Conservation (phyloP, 2,888 invertebrate genomes). For the Kuschelorhynchus macadamiae region DNA sequence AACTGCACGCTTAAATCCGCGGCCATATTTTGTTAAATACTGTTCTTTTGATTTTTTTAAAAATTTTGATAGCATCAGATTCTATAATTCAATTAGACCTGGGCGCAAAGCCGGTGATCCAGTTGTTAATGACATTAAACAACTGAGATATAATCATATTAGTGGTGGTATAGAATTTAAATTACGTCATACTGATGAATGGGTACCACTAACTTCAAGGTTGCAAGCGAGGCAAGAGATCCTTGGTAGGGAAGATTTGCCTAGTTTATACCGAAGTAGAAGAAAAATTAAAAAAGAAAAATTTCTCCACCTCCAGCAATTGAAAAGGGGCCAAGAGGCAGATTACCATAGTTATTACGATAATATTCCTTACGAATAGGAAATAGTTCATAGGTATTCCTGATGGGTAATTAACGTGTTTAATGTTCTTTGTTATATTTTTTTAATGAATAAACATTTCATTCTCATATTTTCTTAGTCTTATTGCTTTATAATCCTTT, state of each 20-base stretch:
- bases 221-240: neutral
- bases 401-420: no score
- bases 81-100: constrained; percentile 9
- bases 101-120: constrained; percentile 19
- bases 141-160: neutral
- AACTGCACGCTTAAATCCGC: constrained; percentile 42
- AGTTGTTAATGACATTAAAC: neutral
- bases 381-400: no score
- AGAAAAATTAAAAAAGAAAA: constrained; percentile 16
- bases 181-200: neutral
- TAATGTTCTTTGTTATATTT: no score
- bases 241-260: neutral
- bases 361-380: no score
- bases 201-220: neutral
- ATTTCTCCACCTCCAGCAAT: neutral
- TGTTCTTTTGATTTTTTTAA: constrained; percentile 20
- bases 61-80: constrained; percentile 8
- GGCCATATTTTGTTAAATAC: constrained; percentile 49
- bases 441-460: no score
- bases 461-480: no score
- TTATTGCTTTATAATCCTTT: no score
- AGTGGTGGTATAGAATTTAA: constrained; percentile 8
- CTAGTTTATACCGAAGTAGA: neutral
- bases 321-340: neutral
- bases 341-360: constrained; percentile 1